These are phyloP conservation scores for Psylliodes chrysocephalus DNA, from an alignment of 2,888 invertebrate species.

Conservation along the genomic window DNA sequence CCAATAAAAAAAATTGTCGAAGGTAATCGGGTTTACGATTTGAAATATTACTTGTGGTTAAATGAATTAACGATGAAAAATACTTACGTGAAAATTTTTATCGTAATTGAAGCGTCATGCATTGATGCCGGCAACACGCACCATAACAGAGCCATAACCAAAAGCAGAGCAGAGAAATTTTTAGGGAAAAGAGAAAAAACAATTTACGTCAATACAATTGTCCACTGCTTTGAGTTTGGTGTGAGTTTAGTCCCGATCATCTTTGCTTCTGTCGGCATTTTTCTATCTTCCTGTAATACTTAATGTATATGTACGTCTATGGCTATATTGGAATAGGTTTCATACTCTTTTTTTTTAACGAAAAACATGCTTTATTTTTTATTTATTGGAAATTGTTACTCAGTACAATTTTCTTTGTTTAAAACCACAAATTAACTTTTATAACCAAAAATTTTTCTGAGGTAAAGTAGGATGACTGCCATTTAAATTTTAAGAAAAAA, in stretches of 20 bases:
- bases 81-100: constrained; percentile 79
- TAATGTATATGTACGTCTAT: constrained; percentile 29
- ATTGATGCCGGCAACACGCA: constrained; percentile 76
- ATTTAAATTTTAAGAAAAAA: too few relatives aligned
- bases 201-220: constrained; percentile 75
- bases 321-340: constrained; percentile 25
- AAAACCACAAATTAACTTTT: too few relatives aligned
- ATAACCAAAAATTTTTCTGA: too few relatives aligned
- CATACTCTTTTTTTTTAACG: too few relatives aligned
- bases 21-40: neutral
- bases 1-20: too few relatives aligned
- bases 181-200: constrained; percentile 78
- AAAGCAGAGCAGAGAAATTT: constrained; percentile 83
- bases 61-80: constrained; percentile 55
- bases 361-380: too few relatives aligned
- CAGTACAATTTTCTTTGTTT: too few relatives aligned
- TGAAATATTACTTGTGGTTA: constrained; percentile 3
- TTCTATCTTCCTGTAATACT: constrained; percentile 38
- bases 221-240: constrained; percentile 60
- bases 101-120: constrained; percentile 77
- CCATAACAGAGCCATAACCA: constrained; percentile 77
- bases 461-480: too few relatives aligned
- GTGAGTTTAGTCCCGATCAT: constrained; percentile 59
- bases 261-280: constrained; percentile 60
- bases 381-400: too few relatives aligned